phyloP scores from a whole-genome alignment of 2,113 vertebrate genomes.

The Anarhynchus alexandrinus region DNA sequence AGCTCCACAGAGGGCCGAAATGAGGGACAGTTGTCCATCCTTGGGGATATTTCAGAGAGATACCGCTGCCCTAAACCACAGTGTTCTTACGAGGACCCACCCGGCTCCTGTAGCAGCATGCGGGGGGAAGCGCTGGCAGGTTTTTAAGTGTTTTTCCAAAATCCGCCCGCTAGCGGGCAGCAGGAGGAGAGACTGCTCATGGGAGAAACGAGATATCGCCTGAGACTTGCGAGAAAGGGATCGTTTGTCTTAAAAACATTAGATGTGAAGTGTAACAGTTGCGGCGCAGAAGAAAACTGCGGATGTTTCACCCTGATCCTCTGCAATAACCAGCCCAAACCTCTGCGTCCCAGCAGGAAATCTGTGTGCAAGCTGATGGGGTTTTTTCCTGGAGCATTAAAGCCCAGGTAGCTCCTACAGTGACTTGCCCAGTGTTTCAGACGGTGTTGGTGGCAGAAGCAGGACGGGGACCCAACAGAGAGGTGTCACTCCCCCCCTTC shows the following conservation, averaged over 20 bases:
- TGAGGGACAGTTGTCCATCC: background rate
- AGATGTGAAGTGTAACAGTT: background rate
- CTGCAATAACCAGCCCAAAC: background rate
- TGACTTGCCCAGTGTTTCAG: accelerated
- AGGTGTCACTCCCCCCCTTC: background rate
- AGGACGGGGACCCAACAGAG: background rate
- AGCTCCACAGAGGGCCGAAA: background rate
- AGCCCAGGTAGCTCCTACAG: background rate
- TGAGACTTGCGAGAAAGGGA: background rate
- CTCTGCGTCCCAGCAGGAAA: background rate
- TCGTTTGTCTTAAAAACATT: background rate
- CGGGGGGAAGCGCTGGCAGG: background rate
- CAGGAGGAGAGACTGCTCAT: background rate
- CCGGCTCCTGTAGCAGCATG: background rate
- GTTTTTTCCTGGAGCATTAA: background rate
- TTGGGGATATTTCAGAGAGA: background rate
- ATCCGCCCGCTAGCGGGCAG: background rate
- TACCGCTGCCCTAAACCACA: background rate
- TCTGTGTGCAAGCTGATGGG: no score
- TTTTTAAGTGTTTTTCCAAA: background rate
- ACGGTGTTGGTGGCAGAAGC: accelerated
- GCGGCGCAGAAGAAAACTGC: background rate
- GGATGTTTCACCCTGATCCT: background rate
- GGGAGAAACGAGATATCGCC: accelerated
- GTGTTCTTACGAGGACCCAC: background rate